Conservation (phyloP, 1,140 invertebrate species). For the Diabrotica virgifera region DNA sequence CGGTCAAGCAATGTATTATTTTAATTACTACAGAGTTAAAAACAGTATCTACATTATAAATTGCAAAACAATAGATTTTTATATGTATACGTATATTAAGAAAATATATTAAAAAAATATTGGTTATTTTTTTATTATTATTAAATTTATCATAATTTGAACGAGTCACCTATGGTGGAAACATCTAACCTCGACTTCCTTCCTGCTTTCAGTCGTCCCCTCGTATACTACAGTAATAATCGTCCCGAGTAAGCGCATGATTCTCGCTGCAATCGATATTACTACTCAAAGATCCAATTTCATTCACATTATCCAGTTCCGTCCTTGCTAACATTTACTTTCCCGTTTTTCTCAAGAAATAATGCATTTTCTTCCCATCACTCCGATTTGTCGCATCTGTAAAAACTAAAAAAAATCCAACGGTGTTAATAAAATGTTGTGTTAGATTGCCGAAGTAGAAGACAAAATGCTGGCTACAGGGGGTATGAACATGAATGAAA, state of each 20-base stretch:
- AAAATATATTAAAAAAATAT: too few species aligned
- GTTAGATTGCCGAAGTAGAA: too few species aligned
- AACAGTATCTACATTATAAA: too few species aligned
- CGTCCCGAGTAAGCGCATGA: not conserved
- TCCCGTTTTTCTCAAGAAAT: not conserved
- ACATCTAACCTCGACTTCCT: too few species aligned
- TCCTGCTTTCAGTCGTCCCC: not conserved
- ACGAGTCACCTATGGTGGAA: too few species aligned
- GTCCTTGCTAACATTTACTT: not conserved
- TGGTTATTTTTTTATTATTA: too few species aligned
- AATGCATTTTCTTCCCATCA: not conserved
- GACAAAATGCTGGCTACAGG: conserved; percentile 13
- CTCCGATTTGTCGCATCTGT: not conserved
- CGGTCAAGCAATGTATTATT: too few species aligned
- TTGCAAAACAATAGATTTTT: too few species aligned
- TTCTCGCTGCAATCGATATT: not conserved
- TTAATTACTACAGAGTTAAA: too few species aligned
- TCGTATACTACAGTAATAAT: not conserved
- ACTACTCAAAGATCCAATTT: not conserved
- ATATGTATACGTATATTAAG: too few species aligned
- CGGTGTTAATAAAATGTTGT: not conserved
- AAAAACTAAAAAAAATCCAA: too few species aligned
- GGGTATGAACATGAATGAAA: conserved; percentile 28
- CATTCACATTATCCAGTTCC: conserved; percentile 1
- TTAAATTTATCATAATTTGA: too few species aligned